phyloP scores from a whole-genome alignment of 1,140 invertebrate species.

The Leptinotarsa defecta region DNA sequence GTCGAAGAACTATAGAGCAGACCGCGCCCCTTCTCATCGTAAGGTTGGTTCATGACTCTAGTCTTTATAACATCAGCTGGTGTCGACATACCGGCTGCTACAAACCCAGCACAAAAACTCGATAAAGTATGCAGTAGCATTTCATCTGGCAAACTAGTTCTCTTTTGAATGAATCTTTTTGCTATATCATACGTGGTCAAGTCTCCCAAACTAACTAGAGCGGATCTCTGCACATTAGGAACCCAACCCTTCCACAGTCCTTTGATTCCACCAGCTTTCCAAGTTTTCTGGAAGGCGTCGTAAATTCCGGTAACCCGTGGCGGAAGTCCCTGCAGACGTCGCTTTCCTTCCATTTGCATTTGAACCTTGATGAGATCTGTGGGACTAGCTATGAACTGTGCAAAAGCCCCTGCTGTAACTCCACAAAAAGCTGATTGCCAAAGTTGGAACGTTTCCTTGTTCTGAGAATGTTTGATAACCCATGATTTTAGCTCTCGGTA shows the following conservation, averaged over 20 bases:
- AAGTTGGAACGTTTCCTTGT: slow-evolving; percentile 61
- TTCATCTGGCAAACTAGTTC: slow-evolving; percentile 78
- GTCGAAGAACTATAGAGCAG: slow-evolving; percentile 80
- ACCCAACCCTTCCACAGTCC: slow-evolving; percentile 87
- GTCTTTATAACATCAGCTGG: slow-evolving; percentile 93
- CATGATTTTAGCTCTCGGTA: slow-evolving; percentile 70
- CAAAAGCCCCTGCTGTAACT: slow-evolving; percentile 78
- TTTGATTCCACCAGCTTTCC: slow-evolving; percentile 72
- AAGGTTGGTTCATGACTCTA: slow-evolving; percentile 91
- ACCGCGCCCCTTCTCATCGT: slow-evolving; percentile 76
- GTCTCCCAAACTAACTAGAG: slow-evolving; percentile 79
- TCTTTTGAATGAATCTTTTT: slow-evolving; percentile 77
- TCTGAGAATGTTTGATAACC: slow-evolving; percentile 55
- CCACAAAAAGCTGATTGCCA: slow-evolving; percentile 77
- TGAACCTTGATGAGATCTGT: slow-evolving; percentile 92
- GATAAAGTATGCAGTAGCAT: slow-evolving; percentile 78
- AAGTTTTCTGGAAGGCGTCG: slow-evolving; percentile 78
- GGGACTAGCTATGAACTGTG: slow-evolving; percentile 87
- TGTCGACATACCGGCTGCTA: slow-evolving; percentile 85
- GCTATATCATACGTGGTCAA: slow-evolving; percentile 89
- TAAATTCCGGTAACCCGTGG: slow-evolving; percentile 74
- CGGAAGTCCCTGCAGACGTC: slow-evolving; percentile 76
- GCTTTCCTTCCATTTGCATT: slow-evolving; percentile 88
- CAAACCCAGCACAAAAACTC: slow-evolving; percentile 80
- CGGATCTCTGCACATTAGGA: slow-evolving; percentile 86